A percentile compares a stretch with the other conserved stretches of the same genome.
Evolutionary conservation across 2,797 vertebrate genomes (phyloP).

Genomic region (Astyanax mexicanus): DNA sequence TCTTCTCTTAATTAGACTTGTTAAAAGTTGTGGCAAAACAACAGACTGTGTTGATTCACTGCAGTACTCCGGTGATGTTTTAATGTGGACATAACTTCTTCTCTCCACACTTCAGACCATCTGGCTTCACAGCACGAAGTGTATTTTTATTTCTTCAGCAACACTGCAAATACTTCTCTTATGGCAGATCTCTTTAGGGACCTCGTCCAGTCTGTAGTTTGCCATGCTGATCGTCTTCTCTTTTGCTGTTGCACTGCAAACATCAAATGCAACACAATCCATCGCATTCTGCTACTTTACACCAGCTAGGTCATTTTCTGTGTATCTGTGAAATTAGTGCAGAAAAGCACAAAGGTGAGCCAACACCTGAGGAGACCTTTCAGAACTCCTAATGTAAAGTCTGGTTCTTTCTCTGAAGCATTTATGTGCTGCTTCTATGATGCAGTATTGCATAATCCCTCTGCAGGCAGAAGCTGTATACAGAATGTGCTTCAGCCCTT

Average conservation of each 20-base stretch:
- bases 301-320: neutral
- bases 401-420: neutral
- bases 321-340: neutral
- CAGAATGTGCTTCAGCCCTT: neutral
- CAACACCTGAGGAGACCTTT: neutral
- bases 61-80: slow-evolving; percentile 14
- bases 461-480: slow-evolving; percentile 2
- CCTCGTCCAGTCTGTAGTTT: slow-evolving; percentile 4
- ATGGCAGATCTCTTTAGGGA: slow-evolving; percentile 20
- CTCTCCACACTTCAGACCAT: slow-evolving; percentile 21
- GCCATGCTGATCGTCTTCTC: neutral
- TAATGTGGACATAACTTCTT: slow-evolving; percentile 21
- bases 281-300: neutral
- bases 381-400: neutral
- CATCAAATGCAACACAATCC: neutral
- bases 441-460: neutral
- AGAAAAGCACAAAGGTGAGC: neutral
- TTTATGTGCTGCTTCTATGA: neutral
- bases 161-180: slow-evolving; percentile 25
- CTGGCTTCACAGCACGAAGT: slow-evolving; percentile 49
- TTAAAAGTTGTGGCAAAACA: slow-evolving; percentile 6
- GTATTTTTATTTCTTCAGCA: slow-evolving; percentile 14
- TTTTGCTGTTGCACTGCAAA: neutral
- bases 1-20: slow-evolving; percentile 19
- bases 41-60: slow-evolving; percentile 27